Base-by-base conservation (phyloP, 2,797 vertebrate species). In the Sebastes alutus region DNA sequence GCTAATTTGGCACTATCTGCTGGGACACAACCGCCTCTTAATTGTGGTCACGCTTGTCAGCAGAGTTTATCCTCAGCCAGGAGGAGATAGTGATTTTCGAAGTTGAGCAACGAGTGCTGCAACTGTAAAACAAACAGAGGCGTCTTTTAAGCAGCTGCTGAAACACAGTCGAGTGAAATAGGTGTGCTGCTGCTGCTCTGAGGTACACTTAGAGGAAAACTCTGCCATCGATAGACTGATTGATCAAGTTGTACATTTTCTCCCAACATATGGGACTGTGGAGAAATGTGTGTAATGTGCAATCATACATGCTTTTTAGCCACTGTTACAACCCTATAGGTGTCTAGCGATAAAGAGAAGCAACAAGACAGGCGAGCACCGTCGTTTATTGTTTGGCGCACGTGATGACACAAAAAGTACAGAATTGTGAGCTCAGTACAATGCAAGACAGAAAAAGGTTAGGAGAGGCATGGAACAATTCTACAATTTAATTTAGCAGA, bases 21-120 rank as follows among this genome's bases (percentile, higher is more conserved):
- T 16, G 22, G 64, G 74, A 72, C 59, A 58, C 49, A 20, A 30
- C 12, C 12, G 4, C 76, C 67, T 81, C 49, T 77, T 84, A 82
- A 80, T 66, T 77, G 70, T 60, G 38, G 61, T 78, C 74, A 72
- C 6, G 22, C 62, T 74, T 82, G 74, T 75, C 49, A 66, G 72
- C 64, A 63, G 46, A 79, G 70, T 81, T 83, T 79, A 67, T 73
- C 59, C 55, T 69, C 59, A 69, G 42, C 16, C 25, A 32, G 64
- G 23, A 56, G 67, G 29, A 64, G 73, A 49, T 63, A 29, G 22
- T 46, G 73, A 79, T 77, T 82, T 79, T 22, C 12, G 7, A 72
- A 60, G 46, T 22, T 75, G 58, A 79, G 70, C 20, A 55, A 49
- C 4, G 23, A 61, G 52, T 29, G n/a, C 30, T 76, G 62, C 18